Base-by-base conservation (phyloP, 2,888 invertebrate genomes). In the Aspidiotus rigidus region DNA sequence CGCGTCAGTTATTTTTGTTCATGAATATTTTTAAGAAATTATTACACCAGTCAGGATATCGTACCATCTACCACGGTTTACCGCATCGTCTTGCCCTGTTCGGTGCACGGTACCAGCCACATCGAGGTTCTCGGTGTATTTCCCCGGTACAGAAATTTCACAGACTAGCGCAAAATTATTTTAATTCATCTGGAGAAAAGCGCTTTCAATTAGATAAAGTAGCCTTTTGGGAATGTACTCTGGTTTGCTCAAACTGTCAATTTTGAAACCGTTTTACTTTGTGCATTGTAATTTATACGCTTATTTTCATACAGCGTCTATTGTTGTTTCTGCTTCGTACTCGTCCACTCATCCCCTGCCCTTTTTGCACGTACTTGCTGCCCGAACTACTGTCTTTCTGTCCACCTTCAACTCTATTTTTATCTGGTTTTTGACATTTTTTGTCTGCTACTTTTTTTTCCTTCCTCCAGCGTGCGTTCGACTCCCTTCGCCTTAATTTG, bases 201-300 rank as follows among this genome's bases (percentile, higher is more conserved):
- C 64, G 55, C 55, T 64, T 64, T 64, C 64, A 64, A 64, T 64
- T 64, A 64, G 64, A 55, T 56, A 55, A 64, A 64, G 64, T 64
- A 64, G 55, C 56, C 64, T 39, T 64, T 64, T 56, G 64, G 64
- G 64, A 64, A 64, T 64, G 55, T 55, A 55, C 56, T 56, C 17
- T 41, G 55, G 64, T 64, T 64, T 55, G 64, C 64, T n/a, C 55
- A 42, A 64, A 64, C 64, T 64, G 64, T 64, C 64, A 64, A 64
- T 64, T 56, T 64, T 57, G 64, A 56, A 40, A 64, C 55, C 64
- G 56, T 55, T 64, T 64, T 56, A 56, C 55, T 57, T 59, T 56
- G 64, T 55, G 56, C 57, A 42, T 56, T 17, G 55, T 56, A 64
- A 64, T 64, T 64, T 64, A 64, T 54, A 57, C 64, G 41, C 41